Percentiles rank a stretch among this genome's conserved stretches.
phyloP scores from a whole-genome alignment of 2,797 vertebrate genomes.

The Xenops minutus region DNA sequence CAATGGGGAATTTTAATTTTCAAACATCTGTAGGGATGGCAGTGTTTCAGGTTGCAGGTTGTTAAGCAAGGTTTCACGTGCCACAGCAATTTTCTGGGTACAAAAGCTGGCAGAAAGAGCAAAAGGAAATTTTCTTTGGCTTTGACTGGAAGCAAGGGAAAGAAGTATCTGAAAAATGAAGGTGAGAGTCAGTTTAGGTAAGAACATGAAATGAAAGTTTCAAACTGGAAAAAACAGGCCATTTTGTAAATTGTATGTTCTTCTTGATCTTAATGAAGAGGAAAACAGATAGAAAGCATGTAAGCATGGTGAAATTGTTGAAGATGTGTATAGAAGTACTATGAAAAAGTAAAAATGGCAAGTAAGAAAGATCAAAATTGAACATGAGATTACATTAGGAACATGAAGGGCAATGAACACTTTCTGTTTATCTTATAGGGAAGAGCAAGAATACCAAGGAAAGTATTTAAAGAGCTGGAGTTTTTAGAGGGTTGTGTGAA shows the following conservation, averaged over 20 bases:
- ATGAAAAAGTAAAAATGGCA: background rate
- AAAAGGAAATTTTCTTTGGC: background rate
- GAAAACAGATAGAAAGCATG: background rate
- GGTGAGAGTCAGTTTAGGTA: background rate
- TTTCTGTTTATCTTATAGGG: background rate
- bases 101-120: background rate
- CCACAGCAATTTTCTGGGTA: background rate
- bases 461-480: background rate
- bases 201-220: background rate
- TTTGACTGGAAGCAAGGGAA: background rate
- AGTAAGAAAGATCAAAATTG: background rate
- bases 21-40: background rate
- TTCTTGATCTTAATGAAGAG: background rate
- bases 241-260: background rate
- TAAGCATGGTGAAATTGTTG: background rate
- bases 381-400: background rate
- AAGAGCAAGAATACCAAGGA: background rate
- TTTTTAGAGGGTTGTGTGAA: background rate
- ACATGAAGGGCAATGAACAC: background rate
- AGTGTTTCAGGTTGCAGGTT: rapidly evolving
- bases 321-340: background rate
- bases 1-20: background rate
- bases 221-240: background rate
- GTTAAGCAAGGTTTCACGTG: background rate
- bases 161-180: background rate